Base-by-base conservation (phyloP, 2,888 invertebrate genomes). In the Eupithecia pulchellata region DNA sequence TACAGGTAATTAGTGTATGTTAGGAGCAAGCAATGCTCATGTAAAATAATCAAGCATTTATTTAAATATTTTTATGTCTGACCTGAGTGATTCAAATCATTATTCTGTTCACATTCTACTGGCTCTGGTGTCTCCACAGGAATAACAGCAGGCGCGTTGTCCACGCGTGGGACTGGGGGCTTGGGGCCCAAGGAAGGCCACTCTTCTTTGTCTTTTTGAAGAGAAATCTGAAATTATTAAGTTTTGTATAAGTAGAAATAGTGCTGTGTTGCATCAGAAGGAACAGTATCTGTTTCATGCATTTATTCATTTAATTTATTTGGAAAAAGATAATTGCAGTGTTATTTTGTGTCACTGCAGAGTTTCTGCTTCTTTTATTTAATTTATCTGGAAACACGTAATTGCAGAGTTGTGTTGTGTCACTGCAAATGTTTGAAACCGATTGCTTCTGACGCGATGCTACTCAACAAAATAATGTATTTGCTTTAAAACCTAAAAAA, bases 181-280 rank as follows among this genome's bases (percentile, higher is more conserved):
- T 71, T 67, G 8, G 77, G 75, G 20, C 88, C 89, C 14, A 92
- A 81, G 14, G 84, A 83, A 0, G 93, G 93, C 92, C 93, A 92
- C 72, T 92, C 91, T 64, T 92, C 91, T 68, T 78, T 80, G 5
- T 76, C 79, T 20, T 85, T 82, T 39, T 83, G 84, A 30, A 91
- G 79, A 30, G 69, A 83, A 62, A 91, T 75, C 91, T 92, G 83
- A 11, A 57, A 57, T 29, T 4, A 29, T 17, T 5, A 29, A 13
- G 13, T n/a, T n/a, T 6, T 42, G 4, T 39, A 17, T 34, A 34
- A 1, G 1, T 3, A 34, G 9, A 34, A 17, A 6, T n/a, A 47
- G 4, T n/a, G 47, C 47, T n/a, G n/a, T 1, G 34, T 34, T 13
- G 34, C 34, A 0, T 34, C 11, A 11, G 11, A 34, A 34, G 3